Conservation (phyloP, 2,797 vertebrate species). For the Eurystomus glaucurus region DNA sequence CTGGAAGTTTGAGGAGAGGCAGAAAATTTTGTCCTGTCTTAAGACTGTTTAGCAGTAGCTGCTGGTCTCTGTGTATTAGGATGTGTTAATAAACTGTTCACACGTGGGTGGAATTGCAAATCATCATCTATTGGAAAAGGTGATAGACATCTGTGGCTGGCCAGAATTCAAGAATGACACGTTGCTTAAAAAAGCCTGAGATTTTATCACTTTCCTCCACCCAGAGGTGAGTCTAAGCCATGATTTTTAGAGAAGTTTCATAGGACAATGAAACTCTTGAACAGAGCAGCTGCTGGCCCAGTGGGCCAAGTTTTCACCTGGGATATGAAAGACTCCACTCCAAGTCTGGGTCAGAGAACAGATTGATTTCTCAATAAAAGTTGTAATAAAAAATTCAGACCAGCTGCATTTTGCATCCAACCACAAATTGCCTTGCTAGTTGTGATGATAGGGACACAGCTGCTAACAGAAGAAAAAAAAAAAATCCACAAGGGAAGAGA, state of each 20-base stretch:
- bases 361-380: not conserved
- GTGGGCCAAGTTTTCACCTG: not conserved
- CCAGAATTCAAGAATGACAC: not conserved
- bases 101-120: not conserved
- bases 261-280: not conserved
- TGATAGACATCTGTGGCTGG: not conserved
- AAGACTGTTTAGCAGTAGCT: not conserved
- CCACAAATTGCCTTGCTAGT: not conserved
- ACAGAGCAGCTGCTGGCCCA: not conserved
- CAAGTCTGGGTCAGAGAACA: not conserved
- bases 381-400: not conserved
- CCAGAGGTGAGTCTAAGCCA: not conserved
- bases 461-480: not conserved
- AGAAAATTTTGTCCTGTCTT: not conserved
- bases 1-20: not conserved
- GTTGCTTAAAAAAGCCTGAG: not conserved
- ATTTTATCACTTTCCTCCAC: not conserved
- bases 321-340: not conserved
- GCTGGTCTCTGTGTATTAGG: not conserved
- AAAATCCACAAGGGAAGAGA: not conserved
- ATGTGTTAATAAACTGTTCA: not conserved
- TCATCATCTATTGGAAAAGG: not conserved
- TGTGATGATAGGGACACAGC: not conserved
- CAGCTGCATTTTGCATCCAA: slow-evolving; percentile 25
- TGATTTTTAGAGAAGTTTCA: not conserved